These are phyloP conservation scores for Spisula solida DNA, from an alignment of 2,888 invertebrate species.

Conservation along the genomic window DNA sequence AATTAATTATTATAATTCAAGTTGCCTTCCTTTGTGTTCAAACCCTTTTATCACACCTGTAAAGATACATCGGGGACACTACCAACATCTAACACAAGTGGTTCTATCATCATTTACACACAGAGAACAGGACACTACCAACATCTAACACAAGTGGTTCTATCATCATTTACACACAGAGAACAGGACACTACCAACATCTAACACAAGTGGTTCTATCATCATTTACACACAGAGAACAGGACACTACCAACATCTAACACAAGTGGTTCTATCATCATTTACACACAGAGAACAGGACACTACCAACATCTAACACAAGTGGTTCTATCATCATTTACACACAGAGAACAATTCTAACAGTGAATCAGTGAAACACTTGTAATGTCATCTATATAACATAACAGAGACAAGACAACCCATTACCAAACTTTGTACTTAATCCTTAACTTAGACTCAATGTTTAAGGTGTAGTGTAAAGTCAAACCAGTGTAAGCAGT, in stretches of 20 bases:
- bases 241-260: neutral
- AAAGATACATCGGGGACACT: too few relatives aligned
- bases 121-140: neutral
- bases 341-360: neutral
- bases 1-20: too few relatives aligned
- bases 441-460: neutral
- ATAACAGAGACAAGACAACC: conserved; percentile 1
- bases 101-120: neutral
- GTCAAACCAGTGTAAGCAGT: too few relatives aligned
- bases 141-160: neutral
- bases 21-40: too few relatives aligned
- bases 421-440: neutral
- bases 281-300: too few relatives aligned
- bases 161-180: neutral
- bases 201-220: too few relatives aligned
- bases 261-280: too few relatives aligned
- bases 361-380: neutral
- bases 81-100: neutral
- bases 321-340: neutral
- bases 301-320: neutral
- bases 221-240: too few relatives aligned
- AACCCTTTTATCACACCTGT: too few relatives aligned
- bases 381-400: neutral
- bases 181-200: neutral
- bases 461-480: too few relatives aligned